Evolutionary conservation across 2,113 vertebrate genomes (phyloP), one percentile per base, ranked within the genome.

Genomic region (Campylorhamphus procurvoides): DNA sequence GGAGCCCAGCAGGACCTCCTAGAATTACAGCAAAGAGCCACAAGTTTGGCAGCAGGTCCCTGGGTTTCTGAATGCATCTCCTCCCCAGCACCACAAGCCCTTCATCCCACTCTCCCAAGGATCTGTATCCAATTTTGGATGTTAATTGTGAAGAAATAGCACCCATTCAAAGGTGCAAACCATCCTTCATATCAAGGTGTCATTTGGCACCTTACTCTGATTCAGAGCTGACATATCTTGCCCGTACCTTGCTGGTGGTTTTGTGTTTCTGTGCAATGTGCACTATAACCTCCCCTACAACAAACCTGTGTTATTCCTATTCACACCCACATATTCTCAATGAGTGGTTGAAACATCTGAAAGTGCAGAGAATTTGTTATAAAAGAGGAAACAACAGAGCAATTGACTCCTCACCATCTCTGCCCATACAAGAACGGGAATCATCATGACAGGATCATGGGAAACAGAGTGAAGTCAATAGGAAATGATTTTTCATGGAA

Each of bases 11-110:
- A 9, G 22, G 16, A 46, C 7, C 12, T 53, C 53, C 39, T 6
- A 73, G 28, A 50, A 3, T 25, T 35, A 68, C 2, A 72, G 10
- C 49, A 37, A 40, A 4, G 27, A 80, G 8, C 14, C 19, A 28
- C 16, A 72, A 25, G 25, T 59, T 42, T 84, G 77, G 35, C 33
- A 84, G 44, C 6, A 60, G 8, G 9, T 72, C 19, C 12, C 6
- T 33, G 66, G 13, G 8, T 33, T 85, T 74, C 62, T 75, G 24
- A 59, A 44, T 23, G 9, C 8, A 31, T 73, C 10, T 37, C 16
- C 33, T 87, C 7, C 1, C 5, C 0, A 0, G 28, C 49, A 55
- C 9, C 28, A 46, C 2, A 29, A 31, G 9, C 5, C 29, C 9
- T 68, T 84, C 53, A 58, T 8, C 17, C 25, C 52, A 10, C 28